Evolutionary conservation across 2,888 invertebrate species (phyloP).

Genomic region (Campoletis raptor): DNA sequence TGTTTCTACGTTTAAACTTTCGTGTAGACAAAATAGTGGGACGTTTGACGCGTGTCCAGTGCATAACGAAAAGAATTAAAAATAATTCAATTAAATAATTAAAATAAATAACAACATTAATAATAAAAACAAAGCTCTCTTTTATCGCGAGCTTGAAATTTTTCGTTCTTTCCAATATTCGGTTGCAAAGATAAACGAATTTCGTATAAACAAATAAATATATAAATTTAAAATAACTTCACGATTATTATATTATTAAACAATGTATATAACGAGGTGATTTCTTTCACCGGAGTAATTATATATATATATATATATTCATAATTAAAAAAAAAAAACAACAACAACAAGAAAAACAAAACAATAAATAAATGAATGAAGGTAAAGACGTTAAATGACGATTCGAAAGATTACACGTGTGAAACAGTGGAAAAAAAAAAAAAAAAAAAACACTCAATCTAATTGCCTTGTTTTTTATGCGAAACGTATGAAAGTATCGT

Average conservation of each 20-base stretch:
- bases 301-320: conserved; percentile 72
- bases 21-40: conserved; percentile 22
- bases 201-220: conserved; percentile 4
- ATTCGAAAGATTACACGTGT: conserved; percentile 64
- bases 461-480: conserved; percentile 85
- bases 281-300: conserved; percentile 73
- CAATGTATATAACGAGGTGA: conserved; percentile 79
- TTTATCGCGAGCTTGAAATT: conserved; percentile 20
- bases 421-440: conserved; percentile 68
- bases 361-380: conserved; percentile 28
- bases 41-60: conserved; percentile 7
- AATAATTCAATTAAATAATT: not conserved
- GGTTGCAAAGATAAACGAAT: conserved; percentile 3
- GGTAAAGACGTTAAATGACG: conserved; percentile 44
- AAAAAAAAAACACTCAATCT: conserved; percentile 81
- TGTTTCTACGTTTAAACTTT: conserved; percentile 49
- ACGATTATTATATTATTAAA: conserved; percentile 72
- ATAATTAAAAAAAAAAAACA: conserved; percentile 29
- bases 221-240: conserved; percentile 69
- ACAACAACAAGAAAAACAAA: conserved; percentile 57
- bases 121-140: conserved; percentile 29
- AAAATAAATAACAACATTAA: conserved; percentile 4
- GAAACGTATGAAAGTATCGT: conserved; percentile 83
- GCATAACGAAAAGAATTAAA: conserved; percentile 6
- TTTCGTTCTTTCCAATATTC: conserved; percentile 11